phyloP scores from a whole-genome alignment of 2,888 invertebrate species.

The Dioctria linearis region DNA sequence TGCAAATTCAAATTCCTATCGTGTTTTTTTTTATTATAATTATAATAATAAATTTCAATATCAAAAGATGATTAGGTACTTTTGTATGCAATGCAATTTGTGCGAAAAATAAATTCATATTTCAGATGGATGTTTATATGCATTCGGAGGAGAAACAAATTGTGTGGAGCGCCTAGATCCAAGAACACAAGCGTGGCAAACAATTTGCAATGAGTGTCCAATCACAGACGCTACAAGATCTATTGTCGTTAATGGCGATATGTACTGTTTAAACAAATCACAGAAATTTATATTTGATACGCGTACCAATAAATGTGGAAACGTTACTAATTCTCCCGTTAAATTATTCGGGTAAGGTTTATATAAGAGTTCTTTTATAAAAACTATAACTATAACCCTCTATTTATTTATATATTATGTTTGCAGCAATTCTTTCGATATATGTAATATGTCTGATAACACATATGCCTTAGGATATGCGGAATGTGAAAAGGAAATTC shows the following conservation, averaged over 20 bases:
- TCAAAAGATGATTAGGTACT: too few relatives aligned
- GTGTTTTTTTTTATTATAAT: too few relatives aligned
- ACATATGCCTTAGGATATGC: neutral
- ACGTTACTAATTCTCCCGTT: neutral
- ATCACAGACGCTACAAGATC: neutral
- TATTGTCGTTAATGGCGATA: neutral
- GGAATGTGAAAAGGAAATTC: neutral
- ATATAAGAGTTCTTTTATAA: neutral
- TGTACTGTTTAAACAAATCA: neutral
- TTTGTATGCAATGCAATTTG: too few relatives aligned
- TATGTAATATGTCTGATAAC: neutral
- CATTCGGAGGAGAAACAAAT: neutral
- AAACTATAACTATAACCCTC: neutral
- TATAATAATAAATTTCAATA: too few relatives aligned
- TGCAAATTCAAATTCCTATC: too few relatives aligned
- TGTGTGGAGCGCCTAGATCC: neutral
- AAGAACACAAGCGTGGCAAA: neutral
- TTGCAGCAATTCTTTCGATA: neutral
- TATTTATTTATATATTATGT: neutral
- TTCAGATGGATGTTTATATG: slow-evolving; percentile 1
- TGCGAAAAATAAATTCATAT: neutral
- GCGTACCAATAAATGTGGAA: neutral
- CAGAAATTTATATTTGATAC: neutral
- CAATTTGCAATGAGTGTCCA: neutral
- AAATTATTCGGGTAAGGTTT: neutral